Percentiles rank a stretch among this genome's conserved stretches.
These are phyloP conservation scores for Eupithecia subfuscata DNA, from an alignment of 2,888 invertebrate genomes.

Conservation along the genomic window DNA sequence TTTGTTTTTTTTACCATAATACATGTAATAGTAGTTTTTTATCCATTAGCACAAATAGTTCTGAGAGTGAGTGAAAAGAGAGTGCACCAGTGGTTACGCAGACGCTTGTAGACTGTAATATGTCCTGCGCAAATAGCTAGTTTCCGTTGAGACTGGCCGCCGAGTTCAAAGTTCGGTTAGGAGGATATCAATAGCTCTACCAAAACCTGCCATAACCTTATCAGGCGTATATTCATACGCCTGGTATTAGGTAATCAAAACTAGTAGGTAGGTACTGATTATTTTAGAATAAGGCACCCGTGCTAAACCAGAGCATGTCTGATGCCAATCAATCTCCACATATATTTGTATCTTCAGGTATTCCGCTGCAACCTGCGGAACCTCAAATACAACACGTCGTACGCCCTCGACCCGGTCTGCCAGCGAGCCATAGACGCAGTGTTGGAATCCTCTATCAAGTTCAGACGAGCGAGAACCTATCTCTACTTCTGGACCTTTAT, in stretches of 20 bases:
- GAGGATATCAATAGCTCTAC: neutral
- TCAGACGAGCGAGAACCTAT: slow-evolving; percentile 59
- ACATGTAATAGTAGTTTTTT: no score
- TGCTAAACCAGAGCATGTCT: neutral
- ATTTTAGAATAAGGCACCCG: no score
- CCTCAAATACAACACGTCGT: slow-evolving; percentile 63
- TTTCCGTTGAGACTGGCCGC: neutral
- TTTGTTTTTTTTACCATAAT: no score
- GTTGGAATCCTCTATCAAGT: slow-evolving; percentile 54
- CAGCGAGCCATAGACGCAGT: slow-evolving; percentile 65
- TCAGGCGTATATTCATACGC: neutral
- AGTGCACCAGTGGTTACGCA: no score
- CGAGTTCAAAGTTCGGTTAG: no score
- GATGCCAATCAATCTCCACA: neutral
- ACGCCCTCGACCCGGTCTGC: slow-evolving; percentile 61
- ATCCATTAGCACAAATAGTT: no score
- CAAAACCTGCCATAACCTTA: neutral
- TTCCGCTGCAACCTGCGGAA: slow-evolving; percentile 73
- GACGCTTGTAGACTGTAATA: no score
- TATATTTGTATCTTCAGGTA: slow-evolving; percentile 51
- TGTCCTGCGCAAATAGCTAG: neutral
- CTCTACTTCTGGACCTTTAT: slow-evolving; percentile 64
- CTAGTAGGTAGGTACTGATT: neutral
- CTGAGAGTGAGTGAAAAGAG: no score
- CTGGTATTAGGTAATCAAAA: neutral